These are phyloP conservation scores for Dallia pectoralis DNA, from an alignment of 2,797 vertebrate genomes.

Conservation along the genomic window DNA sequence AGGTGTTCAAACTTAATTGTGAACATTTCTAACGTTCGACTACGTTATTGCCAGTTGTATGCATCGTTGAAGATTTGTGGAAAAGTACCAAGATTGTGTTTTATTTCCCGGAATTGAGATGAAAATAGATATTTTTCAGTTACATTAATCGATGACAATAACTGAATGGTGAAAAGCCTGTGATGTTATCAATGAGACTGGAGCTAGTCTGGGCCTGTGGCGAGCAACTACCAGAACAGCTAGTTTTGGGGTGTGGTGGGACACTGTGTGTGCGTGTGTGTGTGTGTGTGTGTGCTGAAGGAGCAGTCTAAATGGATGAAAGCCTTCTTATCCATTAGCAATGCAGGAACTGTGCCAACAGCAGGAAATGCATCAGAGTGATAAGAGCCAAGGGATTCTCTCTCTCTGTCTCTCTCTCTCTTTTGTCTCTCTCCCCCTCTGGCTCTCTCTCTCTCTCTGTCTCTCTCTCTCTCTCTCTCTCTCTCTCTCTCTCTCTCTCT, in stretches of 20 bases:
- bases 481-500: no score
- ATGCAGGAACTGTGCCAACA: conserved; percentile 77
- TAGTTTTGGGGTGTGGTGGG: conserved; percentile 37
- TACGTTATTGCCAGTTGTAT: not conserved
- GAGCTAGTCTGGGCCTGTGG: conserved; percentile 73
- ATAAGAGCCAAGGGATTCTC: conserved; percentile 58
- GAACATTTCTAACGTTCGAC: no score
- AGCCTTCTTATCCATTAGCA: conserved; percentile 79
- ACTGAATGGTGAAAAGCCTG: conserved; percentile 73
- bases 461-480: conserved; percentile 6
- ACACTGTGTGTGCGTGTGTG: conserved; percentile 27
- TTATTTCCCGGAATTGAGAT: not conserved
- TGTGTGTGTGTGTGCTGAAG: conserved; percentile 74
- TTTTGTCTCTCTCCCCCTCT: conserved; percentile 1
- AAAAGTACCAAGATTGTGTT: not conserved
- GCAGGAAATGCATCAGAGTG: conserved; percentile 77
- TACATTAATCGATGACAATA: conserved; percentile 29
- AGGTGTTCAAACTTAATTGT: no score
- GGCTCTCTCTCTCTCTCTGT: no score
- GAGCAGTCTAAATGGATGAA: conserved; percentile 73
- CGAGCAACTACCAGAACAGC: conserved; percentile 57
- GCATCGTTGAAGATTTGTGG: not conserved
- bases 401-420: conserved; percentile 4
- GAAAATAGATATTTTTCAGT: no score
- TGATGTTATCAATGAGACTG: conserved; percentile 76